These are phyloP conservation scores for Natrix natrix DNA, from an alignment of 2,797 vertebrate genomes.

Conservation along the genomic window DNA sequence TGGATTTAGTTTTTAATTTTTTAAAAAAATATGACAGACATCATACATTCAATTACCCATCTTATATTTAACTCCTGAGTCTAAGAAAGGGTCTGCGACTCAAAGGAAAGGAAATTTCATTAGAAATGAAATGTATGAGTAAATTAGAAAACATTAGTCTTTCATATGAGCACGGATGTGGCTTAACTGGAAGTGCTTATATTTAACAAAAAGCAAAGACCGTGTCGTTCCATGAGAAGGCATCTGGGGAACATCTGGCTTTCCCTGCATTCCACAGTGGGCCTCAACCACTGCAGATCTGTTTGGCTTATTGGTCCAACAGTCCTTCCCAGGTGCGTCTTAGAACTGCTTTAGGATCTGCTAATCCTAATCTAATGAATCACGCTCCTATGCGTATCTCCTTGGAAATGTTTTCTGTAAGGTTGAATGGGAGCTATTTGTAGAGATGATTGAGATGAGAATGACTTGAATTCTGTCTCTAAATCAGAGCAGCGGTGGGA, in stretches of 20 bases:
- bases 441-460: neutral
- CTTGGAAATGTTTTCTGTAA: neutral
- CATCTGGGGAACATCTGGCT: neutral
- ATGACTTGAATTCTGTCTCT: neutral
- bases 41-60: neutral
- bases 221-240: neutral
- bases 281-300: neutral
- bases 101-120: neutral
- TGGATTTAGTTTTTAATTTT: neutral
- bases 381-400: neutral
- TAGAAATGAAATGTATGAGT: neutral
- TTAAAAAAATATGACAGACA: neutral
- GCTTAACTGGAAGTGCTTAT: neutral
- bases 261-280: neutral
- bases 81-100: neutral
- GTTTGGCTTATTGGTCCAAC: neutral
- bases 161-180: neutral
- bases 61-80: constrained; percentile 1
- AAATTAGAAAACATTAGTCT: neutral
- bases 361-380: neutral
- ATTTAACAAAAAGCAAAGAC: constrained; percentile 1
- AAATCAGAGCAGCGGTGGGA: neutral
- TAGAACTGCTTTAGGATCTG: neutral
- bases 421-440: neutral
- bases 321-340: neutral